A percentile compares a stretch with the other conserved stretches of the same genome.
Conservation (phyloP, 2,797 vertebrate species). For the Scleropages formosus region DNA sequence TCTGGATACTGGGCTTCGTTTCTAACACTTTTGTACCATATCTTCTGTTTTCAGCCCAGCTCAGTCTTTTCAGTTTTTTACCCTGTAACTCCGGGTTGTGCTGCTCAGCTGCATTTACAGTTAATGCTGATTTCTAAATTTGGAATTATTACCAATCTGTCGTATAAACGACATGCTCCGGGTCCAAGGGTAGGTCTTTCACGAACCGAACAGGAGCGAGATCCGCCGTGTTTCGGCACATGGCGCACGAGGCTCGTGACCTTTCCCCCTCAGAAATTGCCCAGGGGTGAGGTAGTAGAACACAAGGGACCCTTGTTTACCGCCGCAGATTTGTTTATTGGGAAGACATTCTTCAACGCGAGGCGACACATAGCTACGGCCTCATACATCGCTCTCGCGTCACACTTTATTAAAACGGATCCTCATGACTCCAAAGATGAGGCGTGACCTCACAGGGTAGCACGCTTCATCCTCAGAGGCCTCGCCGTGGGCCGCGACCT, state of each 20-base stretch:
- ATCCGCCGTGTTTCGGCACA: not conserved
- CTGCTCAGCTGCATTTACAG: too few species aligned
- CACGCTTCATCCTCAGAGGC: not conserved
- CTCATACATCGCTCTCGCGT: slow-evolving; percentile 4
- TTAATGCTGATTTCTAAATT: too few species aligned
- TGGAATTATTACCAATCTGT: not conserved
- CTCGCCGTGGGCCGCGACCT: not conserved
- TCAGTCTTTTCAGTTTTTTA: not conserved
- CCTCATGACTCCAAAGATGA: slow-evolving; percentile 2
- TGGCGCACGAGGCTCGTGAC: not conserved
- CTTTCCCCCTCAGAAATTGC: slow-evolving; percentile 15
- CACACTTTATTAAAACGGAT: slow-evolving; percentile 20
- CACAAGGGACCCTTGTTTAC: slow-evolving; percentile 9
- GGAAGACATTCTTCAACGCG: slow-evolving; percentile 46
- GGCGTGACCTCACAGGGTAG: slow-evolving; percentile 24
- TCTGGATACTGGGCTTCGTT: not conserved
- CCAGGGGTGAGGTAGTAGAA: not conserved
- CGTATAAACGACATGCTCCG: not conserved
- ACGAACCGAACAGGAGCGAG: not conserved
- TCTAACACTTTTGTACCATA: not conserved
- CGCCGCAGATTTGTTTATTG: slow-evolving; percentile 17
- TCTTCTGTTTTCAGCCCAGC: not conserved
- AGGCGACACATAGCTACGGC: slow-evolving; percentile 52
- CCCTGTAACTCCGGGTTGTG: not conserved
- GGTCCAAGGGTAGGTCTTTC: not conserved